A percentile compares a stretch with the other conserved stretches of the same genome.
Conservation (phyloP, 2,113 vertebrate genomes). For the Plotosus lineatus region DNA sequence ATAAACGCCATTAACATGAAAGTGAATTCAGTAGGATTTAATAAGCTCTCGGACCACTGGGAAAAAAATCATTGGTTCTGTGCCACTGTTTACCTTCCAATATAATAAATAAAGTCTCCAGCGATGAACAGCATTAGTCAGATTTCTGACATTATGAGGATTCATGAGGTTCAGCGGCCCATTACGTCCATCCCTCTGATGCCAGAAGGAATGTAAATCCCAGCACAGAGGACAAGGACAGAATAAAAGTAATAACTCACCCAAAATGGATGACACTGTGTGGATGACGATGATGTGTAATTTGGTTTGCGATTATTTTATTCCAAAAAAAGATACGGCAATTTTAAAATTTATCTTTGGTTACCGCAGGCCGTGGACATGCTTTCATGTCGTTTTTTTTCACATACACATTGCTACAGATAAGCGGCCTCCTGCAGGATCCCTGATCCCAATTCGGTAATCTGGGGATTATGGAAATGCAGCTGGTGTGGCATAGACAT, state of each 20-base stretch:
- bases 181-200: background rate
- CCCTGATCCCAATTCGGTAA: slow-evolving; percentile 74
- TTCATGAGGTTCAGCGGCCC: slow-evolving; percentile 16
- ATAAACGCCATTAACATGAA: slow-evolving; percentile 1
- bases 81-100: slow-evolving; percentile 14
- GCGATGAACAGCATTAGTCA: slow-evolving; percentile 21
- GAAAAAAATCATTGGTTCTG: background rate
- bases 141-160: slow-evolving; percentile 22
- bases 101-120: slow-evolving; percentile 18
- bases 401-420: slow-evolving; percentile 54
- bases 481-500: slow-evolving; percentile 65
- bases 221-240: background rate
- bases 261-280: background rate
- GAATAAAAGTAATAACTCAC: background rate
- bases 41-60: slow-evolving; percentile 12
- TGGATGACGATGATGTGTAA: background rate
- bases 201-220: slow-evolving; percentile 14
- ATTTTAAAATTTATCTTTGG: background rate
- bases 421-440: slow-evolving; percentile 61
- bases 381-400: slow-evolving; percentile 29
- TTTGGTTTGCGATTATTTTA: background rate
- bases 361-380: background rate
- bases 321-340: background rate
- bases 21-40: slow-evolving; percentile 20
- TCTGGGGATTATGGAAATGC: slow-evolving; percentile 75